These are phyloP conservation scores for Choristoneura fumiferana DNA, from an alignment of 1,140 invertebrate species.

Conservation along the genomic window DNA sequence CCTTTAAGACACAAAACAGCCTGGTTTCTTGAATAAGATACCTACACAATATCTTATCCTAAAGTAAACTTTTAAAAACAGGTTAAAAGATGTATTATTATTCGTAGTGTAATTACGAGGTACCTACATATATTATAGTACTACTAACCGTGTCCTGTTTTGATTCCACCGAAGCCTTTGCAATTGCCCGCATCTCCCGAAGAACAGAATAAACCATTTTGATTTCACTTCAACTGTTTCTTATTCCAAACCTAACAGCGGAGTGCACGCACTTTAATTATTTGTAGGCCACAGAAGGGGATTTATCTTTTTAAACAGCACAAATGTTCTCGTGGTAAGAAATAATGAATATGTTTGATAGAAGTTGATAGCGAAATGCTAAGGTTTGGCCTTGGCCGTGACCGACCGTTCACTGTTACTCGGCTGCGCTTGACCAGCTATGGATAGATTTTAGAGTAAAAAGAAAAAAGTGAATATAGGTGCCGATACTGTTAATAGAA, in stretches of 20 bases:
- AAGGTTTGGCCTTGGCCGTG: constrained; percentile 69
- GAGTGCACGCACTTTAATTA: background rate
- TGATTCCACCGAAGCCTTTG: constrained; percentile 56
- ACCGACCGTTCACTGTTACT: constrained; percentile 65
- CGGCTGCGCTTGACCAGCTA: constrained; percentile 54
- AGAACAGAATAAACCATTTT: constrained; percentile 66
- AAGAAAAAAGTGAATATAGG: no score
- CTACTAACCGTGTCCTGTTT: constrained; percentile 61
- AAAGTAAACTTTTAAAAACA: no score
- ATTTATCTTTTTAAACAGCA: background rate
- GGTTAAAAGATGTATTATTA: no score
- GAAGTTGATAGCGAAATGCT: constrained; percentile 35
- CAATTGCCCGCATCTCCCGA: constrained; percentile 54
- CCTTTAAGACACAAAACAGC: no score
- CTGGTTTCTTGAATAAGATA: no score
- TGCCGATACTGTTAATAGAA: background rate
- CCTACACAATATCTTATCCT: no score
- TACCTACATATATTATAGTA: background rate
- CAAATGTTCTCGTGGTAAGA: background rate
- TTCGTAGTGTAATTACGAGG: no score
- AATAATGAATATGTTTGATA: constrained; percentile 6
- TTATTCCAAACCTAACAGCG: background rate
- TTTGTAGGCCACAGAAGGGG: background rate
- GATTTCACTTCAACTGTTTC: constrained; percentile 37
- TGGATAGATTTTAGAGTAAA: constrained; percentile 20